A percentile compares a stretch with the other conserved stretches of the same genome.
Evolutionary conservation across 2,113 vertebrate genomes (phyloP).

Genomic region (Urocolius indicus): DNA sequence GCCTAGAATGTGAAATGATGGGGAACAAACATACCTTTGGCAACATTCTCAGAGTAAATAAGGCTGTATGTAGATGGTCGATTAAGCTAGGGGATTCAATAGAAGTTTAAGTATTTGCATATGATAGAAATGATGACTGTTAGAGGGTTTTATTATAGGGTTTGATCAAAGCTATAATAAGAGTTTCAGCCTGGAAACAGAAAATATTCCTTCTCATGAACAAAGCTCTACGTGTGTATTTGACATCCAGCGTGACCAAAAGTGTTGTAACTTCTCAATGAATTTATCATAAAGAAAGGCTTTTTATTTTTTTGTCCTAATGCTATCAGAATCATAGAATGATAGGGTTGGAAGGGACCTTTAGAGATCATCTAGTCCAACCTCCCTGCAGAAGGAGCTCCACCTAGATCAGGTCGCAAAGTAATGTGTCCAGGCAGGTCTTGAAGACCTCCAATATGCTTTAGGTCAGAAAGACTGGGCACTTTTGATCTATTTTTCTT

Average conservation of each 20-base stretch:
- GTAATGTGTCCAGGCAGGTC: too few relatives aligned
- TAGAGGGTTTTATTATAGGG: constrained; percentile 31
- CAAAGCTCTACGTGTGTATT: not conserved
- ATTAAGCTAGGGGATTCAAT: not conserved
- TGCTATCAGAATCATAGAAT: too few relatives aligned
- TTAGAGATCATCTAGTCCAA: too few relatives aligned
- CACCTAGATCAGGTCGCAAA: too few relatives aligned
- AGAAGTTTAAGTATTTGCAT: constrained; percentile 16
- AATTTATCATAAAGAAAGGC: constrained; percentile 13
- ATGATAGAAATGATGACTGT: not conserved
- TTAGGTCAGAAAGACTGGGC: not conserved
- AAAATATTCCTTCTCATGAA: not conserved
- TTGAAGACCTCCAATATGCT: not conserved
- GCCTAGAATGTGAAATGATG: not conserved
- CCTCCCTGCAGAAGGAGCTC: too few relatives aligned
- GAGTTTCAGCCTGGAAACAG: constrained; percentile 21
- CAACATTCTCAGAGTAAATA: not conserved
- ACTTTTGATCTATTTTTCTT: not conserved
- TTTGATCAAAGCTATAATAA: constrained; percentile 33
- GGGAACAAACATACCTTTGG: constrained; percentile 21
- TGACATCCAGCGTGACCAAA: constrained; percentile 43
- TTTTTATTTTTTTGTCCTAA: not conserved
- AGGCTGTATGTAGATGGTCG: not conserved
- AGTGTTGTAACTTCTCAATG: constrained; percentile 2
- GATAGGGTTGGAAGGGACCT: too few relatives aligned